phyloP scores from a whole-genome alignment of 92 coral and sea anemone genomes.

The Metridium senile region DNA sequence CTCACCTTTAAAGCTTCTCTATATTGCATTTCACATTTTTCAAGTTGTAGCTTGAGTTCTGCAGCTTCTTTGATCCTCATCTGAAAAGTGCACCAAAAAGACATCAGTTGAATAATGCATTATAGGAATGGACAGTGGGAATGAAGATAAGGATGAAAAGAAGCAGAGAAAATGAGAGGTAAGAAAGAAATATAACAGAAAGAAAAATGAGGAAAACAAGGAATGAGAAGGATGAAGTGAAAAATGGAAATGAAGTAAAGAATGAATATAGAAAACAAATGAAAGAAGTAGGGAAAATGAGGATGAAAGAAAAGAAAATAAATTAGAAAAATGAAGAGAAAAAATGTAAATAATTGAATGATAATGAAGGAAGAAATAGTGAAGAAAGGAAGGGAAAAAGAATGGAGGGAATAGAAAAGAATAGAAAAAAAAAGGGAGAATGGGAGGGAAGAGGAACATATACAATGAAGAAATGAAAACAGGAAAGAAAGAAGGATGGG shows the following conservation, averaged over 20 bases:
- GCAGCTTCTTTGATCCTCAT: slow-evolving; percentile 66
- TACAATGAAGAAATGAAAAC: no score
- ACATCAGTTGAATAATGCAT: no score
- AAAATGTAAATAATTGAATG: no score
- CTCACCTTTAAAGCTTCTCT: slow-evolving; percentile 66
- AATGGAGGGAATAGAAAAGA: no score
- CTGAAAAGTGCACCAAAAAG: slow-evolving; percentile 18
- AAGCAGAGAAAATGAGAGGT: not conserved
- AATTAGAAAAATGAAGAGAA: no score
- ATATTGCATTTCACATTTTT: slow-evolving; percentile 56
- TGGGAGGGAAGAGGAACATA: no score
- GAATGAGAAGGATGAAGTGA: not conserved
- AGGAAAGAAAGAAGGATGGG: no score
- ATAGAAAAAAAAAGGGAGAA: no score
- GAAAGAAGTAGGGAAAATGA: not conserved
- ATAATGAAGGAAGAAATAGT: no score
- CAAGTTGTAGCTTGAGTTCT: slow-evolving; percentile 57
- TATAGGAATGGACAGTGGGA: not conserved
- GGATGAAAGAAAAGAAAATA: not conserved
- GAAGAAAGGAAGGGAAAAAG: no score
- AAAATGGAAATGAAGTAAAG: not conserved
- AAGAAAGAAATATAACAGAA: not conserved
- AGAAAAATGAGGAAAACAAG: not conserved
- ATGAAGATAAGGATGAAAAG: not conserved
- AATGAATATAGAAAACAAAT: no score